A percentile compares a stretch with the other conserved stretches of the same genome.
Evolutionary conservation across 2,113 vertebrate species (phyloP).

Genomic region (Rutilus rutilus): DNA sequence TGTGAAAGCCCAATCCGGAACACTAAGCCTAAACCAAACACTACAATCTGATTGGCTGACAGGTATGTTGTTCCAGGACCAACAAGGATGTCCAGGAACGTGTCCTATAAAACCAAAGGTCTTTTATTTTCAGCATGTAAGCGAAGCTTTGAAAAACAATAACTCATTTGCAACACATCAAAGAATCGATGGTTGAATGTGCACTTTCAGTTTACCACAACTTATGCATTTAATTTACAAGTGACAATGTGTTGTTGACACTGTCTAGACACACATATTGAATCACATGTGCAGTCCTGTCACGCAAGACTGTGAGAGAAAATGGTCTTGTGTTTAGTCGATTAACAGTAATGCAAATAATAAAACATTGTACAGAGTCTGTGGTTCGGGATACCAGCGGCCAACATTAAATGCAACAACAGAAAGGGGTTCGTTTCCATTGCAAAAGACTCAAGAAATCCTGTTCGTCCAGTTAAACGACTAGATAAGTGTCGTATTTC

Average conservation of each 20-base stretch:
- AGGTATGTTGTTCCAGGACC: conserved; percentile 27
- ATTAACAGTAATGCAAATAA: neutral
- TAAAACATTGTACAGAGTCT: neutral
- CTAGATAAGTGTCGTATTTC: conserved; percentile 58
- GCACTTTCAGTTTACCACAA: neutral
- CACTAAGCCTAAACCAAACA: neutral
- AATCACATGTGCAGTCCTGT: neutral
- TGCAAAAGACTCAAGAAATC: conserved; percentile 49
- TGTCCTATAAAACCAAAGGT: neutral
- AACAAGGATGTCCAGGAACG: neutral
- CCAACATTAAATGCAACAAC: neutral
- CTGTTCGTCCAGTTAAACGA: conserved; percentile 68
- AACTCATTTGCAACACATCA: neutral
- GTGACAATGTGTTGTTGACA: conserved; percentile 6
- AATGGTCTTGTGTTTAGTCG: neutral
- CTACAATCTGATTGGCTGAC: conserved; percentile 10
- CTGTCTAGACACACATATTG: neutral
- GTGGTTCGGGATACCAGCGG: neutral
- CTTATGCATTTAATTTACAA: neutral
- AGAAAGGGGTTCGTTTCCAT: neutral
- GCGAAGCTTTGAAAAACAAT: neutral
- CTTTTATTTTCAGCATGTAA: no score
- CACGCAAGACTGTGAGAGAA: neutral
- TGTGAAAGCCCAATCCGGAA: neutral
- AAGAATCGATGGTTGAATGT: neutral